A percentile compares a stretch with the other conserved stretches of the same genome.
Conservation (phyloP, 2,888 invertebrate genomes). For the Pollenia labialis region DNA sequence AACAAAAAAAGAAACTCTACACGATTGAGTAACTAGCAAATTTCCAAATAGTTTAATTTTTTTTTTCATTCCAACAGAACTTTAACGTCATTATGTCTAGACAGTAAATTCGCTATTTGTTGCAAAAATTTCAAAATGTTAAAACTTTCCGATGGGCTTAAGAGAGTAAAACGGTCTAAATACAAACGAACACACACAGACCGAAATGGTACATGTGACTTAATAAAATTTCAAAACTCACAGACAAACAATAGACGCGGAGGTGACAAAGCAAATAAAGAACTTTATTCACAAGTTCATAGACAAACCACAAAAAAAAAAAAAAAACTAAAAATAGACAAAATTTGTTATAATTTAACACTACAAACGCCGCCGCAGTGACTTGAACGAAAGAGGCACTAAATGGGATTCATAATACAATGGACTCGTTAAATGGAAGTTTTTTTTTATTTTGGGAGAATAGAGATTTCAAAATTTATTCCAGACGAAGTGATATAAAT, state of each 20-base stretch:
- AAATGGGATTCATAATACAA: background rate
- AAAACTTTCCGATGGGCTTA: conserved; percentile 72
- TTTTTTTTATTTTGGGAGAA: too few relatives aligned
- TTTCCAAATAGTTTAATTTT: conserved; percentile 57
- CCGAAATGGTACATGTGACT: background rate
- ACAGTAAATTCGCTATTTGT: conserved; percentile 75
- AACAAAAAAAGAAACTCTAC: background rate
- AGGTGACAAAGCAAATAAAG: conserved; percentile 61
- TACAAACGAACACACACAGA: background rate
- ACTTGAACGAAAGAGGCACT: background rate
- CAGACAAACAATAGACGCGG: conserved; percentile 47
- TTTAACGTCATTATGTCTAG: conserved; percentile 76
- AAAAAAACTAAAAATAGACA: conserved; percentile 7
- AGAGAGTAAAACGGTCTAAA: conserved; percentile 47
- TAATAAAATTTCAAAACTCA: conserved; percentile 22
- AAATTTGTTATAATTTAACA: conserved; percentile 29
- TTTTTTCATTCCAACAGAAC: conserved; percentile 47
- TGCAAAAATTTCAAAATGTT: conserved; percentile 55
- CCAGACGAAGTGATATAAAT: too few relatives aligned
- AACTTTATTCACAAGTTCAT: conserved; percentile 44
- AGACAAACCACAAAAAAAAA: conserved; percentile 12
- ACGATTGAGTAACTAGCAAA: conserved; percentile 52
- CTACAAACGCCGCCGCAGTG: background rate
- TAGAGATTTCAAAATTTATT: too few relatives aligned
- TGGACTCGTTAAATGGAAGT: background rate